Conservation (phyloP, 2,888 invertebrate species). For the Chrysolina haemoptera region DNA sequence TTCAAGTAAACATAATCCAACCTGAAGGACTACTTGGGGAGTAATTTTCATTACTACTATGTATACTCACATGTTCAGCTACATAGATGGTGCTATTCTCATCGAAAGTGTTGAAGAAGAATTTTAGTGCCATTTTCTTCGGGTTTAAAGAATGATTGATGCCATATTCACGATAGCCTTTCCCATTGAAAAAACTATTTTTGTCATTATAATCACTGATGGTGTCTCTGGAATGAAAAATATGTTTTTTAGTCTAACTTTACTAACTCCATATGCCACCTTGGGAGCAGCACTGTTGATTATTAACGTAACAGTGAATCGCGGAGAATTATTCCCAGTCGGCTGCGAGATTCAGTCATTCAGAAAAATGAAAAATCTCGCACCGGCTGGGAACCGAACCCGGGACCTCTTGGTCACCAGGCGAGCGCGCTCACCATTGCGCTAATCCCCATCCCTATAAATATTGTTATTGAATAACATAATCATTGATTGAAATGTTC, state of each 20-base stretch:
- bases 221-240: conserved; percentile 9
- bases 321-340: no score
- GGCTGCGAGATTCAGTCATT: no score
- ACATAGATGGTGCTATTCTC: conserved; percentile 90
- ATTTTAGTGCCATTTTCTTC: conserved; percentile 49
- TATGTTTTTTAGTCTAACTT: no score
- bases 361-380: no score
- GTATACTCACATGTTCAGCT: conserved; percentile 78
- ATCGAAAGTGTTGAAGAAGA: conserved; percentile 84
- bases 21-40: not conserved
- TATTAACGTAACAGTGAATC: no score
- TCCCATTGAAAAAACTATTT: conserved; percentile 56
- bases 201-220: conserved; percentile 25
- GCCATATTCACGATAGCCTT: conserved; percentile 57
- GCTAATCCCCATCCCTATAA: no score
- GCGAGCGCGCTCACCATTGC: no score
- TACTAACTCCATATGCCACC: no score
- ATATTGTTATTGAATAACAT: not conserved
- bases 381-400: no score
- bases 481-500: not conserved
- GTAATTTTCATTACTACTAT: not conserved
- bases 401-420: no score
- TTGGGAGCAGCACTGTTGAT: no score
- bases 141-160: conserved; percentile 47
- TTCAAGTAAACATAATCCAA: not conserved